A percentile compares a stretch with the other conserved stretches of the same genome.
These are phyloP conservation scores for Mesoligia furuncula DNA, from an alignment of 2,888 invertebrate species.

Conservation along the genomic window DNA sequence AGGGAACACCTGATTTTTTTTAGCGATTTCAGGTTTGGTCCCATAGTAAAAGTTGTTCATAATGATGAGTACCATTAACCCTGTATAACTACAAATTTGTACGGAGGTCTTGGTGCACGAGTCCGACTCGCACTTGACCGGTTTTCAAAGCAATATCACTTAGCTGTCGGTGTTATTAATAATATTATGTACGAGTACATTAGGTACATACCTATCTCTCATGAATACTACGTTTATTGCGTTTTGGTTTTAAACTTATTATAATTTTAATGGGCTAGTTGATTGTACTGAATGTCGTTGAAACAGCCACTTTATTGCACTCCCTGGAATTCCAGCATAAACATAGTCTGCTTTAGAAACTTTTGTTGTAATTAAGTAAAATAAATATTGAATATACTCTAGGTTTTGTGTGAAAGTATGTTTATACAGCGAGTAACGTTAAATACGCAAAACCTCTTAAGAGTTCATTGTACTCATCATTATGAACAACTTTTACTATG, in stretches of 20 bases:
- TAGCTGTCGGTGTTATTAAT: background rate
- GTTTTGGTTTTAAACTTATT: conserved; percentile 19
- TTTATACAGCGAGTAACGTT: too few relatives aligned
- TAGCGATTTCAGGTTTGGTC: too few relatives aligned
- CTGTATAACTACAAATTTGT: too few relatives aligned
- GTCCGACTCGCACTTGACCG: too few relatives aligned
- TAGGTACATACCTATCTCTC: background rate
- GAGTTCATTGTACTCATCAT: too few relatives aligned
- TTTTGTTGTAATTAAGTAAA: background rate
- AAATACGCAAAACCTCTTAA: too few relatives aligned
- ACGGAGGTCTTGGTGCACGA: too few relatives aligned
- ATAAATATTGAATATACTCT: background rate
- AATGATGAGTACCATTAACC: too few relatives aligned
- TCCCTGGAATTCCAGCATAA: conserved; percentile 8
- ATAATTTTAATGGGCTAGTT: conserved; percentile 33
- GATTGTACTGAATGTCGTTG: conserved; percentile 26
- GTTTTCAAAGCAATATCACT: background rate
- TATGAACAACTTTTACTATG: too few relatives aligned
- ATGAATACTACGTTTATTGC: conserved; percentile 21
- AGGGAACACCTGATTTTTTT: too few relatives aligned
- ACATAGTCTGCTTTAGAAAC: background rate
- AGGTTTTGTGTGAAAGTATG: background rate
- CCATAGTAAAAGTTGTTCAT: too few relatives aligned
- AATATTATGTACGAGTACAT: background rate
- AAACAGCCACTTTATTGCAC: conserved; percentile 43